Evolutionary conservation across 2,888 invertebrate genomes (phyloP).

Genomic region (Pycnomerus fuliginosus): DNA sequence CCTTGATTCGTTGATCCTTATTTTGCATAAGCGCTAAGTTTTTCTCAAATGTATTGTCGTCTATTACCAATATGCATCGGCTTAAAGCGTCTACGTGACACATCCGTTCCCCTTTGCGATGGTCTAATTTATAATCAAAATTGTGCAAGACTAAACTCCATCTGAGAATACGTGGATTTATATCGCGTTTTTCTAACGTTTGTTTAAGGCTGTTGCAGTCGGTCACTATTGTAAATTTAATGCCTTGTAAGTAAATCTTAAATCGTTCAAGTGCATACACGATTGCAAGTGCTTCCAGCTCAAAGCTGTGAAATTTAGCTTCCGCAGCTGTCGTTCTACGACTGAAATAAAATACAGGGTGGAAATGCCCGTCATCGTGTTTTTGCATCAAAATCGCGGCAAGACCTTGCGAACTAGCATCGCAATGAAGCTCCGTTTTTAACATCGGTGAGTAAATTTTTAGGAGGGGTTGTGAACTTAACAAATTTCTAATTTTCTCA

Average conservation of each 20-base stretch:
- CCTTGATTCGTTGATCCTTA: slow-evolving; percentile 26
- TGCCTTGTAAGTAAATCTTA: slow-evolving; percentile 35
- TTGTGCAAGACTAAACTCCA: slow-evolving; percentile 35
- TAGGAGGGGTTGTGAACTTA: background rate
- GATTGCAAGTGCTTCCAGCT: slow-evolving; percentile 38
- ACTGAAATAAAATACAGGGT: slow-evolving; percentile 42
- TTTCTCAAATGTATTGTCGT: slow-evolving; percentile 19
- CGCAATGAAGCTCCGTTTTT: slow-evolving; percentile 4
- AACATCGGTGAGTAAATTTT: background rate
- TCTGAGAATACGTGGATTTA: slow-evolving; percentile 37
- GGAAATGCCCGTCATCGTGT: slow-evolving; percentile 33
- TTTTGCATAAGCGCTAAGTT: slow-evolving; percentile 4
- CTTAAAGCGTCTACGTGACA: slow-evolving; percentile 40
- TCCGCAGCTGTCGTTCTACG: slow-evolving; percentile 36
- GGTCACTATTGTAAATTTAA: slow-evolving; percentile 36
- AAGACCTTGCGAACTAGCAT: slow-evolving; percentile 39
- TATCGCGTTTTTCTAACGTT: slow-evolving; percentile 36
- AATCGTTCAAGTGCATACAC: slow-evolving; percentile 36
- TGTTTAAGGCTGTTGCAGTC: slow-evolving; percentile 37
- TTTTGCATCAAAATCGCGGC: slow-evolving; percentile 41
- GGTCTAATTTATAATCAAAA: slow-evolving; percentile 27
- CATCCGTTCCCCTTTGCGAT: slow-evolving; percentile 29
- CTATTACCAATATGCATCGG: slow-evolving; percentile 3
- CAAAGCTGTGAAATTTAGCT: slow-evolving; percentile 41
- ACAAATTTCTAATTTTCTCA: background rate